Base-by-base conservation (phyloP, 92 coral and sea anemone genomes). In the Parazoanthus atlanticus region DNA sequence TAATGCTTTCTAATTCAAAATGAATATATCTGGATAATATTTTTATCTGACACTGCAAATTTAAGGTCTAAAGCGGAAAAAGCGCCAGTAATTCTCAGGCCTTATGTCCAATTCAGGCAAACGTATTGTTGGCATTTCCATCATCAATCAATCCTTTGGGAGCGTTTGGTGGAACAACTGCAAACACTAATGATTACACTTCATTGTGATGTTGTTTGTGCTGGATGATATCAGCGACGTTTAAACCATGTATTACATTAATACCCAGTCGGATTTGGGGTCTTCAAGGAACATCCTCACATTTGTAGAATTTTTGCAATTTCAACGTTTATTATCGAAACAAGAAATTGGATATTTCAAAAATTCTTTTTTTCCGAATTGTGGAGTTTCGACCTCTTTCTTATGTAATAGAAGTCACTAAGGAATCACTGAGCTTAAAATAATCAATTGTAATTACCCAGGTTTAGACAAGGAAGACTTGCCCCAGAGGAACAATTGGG, bases 211-310 rank as follows among this genome's bases (percentile, higher is more conserved):
- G 23, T 82, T 38, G 46, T 34, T 30, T 84, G 19, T 40, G 11
- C 43, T 41, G 30, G 61, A 54, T 23, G 36, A 41, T 40, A 6
- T 69, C 61, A 13, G 58, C 17, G 49, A 31, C 25, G 13, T n/a
- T 25, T 66, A 38, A 23, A 33, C 23, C 75, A 8, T n/a, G 86
- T 82, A 82, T 66, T 40, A 82, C 61, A 66, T 67, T 40, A 82
- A 82, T 82, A 82, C 58, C 54, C 47, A 79, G 38, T 47, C 38
- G 46, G 16, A n/a, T 41, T 78, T 78, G 29, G 58, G 6, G 41
- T 23, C 17, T 41, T n/a, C 32, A 33, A 28, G 11, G 56, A n/a
- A n/a, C 10, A 52, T 19, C 58, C 58, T 52, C 21, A 52, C 58
- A 41, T 3, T 47, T 79, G 25, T 72, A 30, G 69, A 61, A 61